Evolutionary conservation across 2,888 invertebrate species (phyloP).

Genomic region (Flexamia atlantica): DNA sequence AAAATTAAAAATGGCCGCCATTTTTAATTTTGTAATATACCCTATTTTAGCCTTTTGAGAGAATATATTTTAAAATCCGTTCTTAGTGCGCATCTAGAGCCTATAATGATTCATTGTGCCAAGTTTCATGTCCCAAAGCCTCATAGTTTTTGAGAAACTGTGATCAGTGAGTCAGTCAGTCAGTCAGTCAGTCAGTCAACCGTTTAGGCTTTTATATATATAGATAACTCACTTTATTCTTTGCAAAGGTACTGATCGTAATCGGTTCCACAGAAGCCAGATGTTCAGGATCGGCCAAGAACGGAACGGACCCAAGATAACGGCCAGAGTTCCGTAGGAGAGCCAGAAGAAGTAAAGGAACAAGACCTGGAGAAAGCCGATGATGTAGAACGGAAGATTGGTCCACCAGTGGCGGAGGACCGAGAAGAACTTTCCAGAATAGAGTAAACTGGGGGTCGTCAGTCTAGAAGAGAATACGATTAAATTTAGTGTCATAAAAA

Average conservation of each 20-base stretch:
- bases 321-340: slow-evolving; percentile 88
- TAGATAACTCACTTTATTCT: slow-evolving; percentile 81
- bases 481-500: too few relatives aligned
- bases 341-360: slow-evolving; percentile 88
- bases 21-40: too few relatives aligned
- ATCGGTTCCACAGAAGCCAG: slow-evolving; percentile 82
- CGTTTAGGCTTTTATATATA: too few relatives aligned
- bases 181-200: too few relatives aligned
- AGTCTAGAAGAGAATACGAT: neutral
- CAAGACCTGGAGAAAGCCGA: slow-evolving; percentile 80
- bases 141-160: too few relatives aligned
- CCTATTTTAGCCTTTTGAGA: too few relatives aligned
- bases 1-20: too few relatives aligned
- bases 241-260: slow-evolving; percentile 79
- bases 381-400: slow-evolving; percentile 70
- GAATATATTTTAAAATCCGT: too few relatives aligned
- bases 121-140: too few relatives aligned
- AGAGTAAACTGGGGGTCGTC: slow-evolving; percentile 11
- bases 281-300: slow-evolving; percentile 88
- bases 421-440: neutral
- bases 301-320: slow-evolving; percentile 86
- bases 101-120: too few relatives aligned
- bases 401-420: slow-evolving; percentile 26
- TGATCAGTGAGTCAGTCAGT: too few relatives aligned
- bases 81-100: too few relatives aligned